Conservation (phyloP, 2,888 invertebrate species). For the Arctia plantaginis region DNA sequence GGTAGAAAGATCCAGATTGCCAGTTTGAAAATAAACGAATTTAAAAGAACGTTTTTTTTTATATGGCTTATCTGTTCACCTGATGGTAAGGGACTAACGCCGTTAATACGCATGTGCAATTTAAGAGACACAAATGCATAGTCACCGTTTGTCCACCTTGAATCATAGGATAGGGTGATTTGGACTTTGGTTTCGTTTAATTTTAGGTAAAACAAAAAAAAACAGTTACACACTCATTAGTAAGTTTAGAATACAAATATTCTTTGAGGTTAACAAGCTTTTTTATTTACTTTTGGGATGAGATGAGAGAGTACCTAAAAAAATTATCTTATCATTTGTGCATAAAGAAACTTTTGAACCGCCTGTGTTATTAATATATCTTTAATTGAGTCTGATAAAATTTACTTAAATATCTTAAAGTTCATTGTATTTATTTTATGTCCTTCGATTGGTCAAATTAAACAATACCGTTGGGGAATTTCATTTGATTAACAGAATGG, state of each 20-base stretch:
- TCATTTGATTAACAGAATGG: conserved; percentile 20
- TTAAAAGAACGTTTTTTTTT: no score
- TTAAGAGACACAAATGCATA: no score
- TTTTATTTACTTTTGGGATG: neutral
- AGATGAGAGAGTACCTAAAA: neutral
- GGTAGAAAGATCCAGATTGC: no score
- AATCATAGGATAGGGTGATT: no score
- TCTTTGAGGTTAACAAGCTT: neutral
- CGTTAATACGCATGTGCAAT: no score
- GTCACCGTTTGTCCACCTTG: no score
- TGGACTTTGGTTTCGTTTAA: no score
- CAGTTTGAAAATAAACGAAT: no score
- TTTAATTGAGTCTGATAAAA: neutral
- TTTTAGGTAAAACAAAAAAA: no score
- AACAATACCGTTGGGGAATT: conserved; percentile 8
- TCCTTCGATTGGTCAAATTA: conserved; percentile 9
- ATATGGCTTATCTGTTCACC: no score
- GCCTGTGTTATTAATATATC: neutral
- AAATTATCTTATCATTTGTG: neutral
- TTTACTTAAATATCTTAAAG: neutral
- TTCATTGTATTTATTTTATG: neutral
- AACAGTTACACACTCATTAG: neutral
- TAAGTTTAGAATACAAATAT: neutral
- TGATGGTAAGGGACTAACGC: no score
- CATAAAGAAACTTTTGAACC: neutral